Evolutionary conservation across 2,888 invertebrate species (phyloP).

Genomic region (Synanthedon tipuliformis): DNA sequence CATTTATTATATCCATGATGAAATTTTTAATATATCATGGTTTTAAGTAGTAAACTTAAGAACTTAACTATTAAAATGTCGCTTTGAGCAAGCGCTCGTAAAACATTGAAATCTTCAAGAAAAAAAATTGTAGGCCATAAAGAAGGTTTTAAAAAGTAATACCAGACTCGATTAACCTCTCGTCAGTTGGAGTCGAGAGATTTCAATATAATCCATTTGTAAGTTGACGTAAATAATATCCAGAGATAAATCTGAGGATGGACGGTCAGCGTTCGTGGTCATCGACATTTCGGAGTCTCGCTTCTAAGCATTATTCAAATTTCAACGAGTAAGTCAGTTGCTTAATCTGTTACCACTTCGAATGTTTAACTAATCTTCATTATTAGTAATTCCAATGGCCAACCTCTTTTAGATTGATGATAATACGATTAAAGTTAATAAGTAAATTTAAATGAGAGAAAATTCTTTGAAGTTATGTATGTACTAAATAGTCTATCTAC

Average conservation of each 20-base stretch:
- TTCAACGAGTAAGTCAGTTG: conserved; percentile 36
- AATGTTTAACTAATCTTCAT: conserved; percentile 18
- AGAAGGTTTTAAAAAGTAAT: not conserved
- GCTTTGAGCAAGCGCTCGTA: too few relatives aligned
- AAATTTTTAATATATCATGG: too few relatives aligned
- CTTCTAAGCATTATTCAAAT: conserved; percentile 41
- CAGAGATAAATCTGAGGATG: conserved; percentile 39
- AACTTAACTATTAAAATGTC: too few relatives aligned
- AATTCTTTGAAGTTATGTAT: too few relatives aligned
- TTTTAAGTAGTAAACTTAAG: too few relatives aligned
- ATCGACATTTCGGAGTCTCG: conserved; percentile 23
- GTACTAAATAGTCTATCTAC: too few relatives aligned
- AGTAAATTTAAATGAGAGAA: too few relatives aligned
- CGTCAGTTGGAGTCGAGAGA: conserved; percentile 13
- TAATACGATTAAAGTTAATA: too few relatives aligned
- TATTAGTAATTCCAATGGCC: conserved; percentile 1
- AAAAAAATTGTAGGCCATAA: conserved; percentile 2
- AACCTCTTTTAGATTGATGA: too few relatives aligned
- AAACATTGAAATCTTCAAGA: not conserved
- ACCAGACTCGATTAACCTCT: not conserved
- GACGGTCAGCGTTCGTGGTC: conserved; percentile 28
- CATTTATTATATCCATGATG: too few relatives aligned
- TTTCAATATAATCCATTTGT: conserved; percentile 27
- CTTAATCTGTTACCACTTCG: conserved; percentile 18
- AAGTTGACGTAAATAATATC: conserved; percentile 39